Conservation (phyloP, 2,797 vertebrate species). For the Morelia viridis region DNA sequence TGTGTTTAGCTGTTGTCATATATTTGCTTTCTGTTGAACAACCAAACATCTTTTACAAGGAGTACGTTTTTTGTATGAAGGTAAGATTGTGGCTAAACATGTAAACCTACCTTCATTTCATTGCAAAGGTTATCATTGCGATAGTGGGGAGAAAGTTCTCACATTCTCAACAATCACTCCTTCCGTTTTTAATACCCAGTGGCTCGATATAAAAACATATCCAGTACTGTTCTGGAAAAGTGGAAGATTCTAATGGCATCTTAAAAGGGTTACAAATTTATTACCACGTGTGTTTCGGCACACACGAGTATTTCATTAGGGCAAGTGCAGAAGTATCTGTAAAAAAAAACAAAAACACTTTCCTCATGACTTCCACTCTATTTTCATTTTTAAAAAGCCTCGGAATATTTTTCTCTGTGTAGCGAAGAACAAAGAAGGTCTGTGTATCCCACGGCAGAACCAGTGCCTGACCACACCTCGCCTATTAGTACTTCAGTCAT, state of each 20-base stretch:
- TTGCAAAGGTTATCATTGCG: background rate
- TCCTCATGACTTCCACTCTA: background rate
- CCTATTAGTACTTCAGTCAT: constrained; percentile 70
- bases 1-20: background rate
- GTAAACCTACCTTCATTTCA: background rate
- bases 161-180: background rate
- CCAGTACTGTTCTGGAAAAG: background rate
- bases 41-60: background rate
- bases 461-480: constrained; percentile 86
- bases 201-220: background rate
- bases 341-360: background rate
- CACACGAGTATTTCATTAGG: background rate
- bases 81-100: background rate
- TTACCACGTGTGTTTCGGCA: background rate
- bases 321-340: background rate
- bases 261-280: background rate
- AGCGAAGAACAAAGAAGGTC: background rate
- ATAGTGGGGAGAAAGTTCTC: background rate
- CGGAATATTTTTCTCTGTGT: too few species aligned
- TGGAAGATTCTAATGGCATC: background rate
- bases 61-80: background rate
- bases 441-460: constrained; percentile 72
- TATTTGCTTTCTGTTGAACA: background rate
- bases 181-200: background rate
- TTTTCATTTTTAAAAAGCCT: background rate